These are phyloP conservation scores for Stenurella melanura DNA, from an alignment of 2,888 invertebrate genomes.

Conservation along the genomic window DNA sequence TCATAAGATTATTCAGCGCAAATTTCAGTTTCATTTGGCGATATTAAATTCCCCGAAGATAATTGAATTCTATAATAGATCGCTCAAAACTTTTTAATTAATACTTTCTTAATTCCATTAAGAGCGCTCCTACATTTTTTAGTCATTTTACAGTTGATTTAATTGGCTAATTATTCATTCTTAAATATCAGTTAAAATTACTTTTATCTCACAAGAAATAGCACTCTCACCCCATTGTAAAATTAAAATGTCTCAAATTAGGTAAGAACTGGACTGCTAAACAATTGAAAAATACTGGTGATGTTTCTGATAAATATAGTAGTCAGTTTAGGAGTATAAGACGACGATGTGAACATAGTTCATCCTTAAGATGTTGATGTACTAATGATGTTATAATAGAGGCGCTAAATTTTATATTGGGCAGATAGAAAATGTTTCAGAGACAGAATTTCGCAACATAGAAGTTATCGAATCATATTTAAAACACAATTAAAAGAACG, in stretches of 20 bases:
- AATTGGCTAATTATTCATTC: slow-evolving; percentile 49
- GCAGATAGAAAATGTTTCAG: too few species aligned
- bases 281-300: neutral
- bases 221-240: neutral
- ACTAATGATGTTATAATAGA: too few species aligned
- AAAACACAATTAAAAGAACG: too few species aligned
- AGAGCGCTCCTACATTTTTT: slow-evolving; percentile 33
- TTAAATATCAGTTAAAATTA: neutral
- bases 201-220: neutral
- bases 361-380: too few species aligned
- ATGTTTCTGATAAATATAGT: neutral
- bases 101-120: slow-evolving; percentile 61
- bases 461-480: too few species aligned
- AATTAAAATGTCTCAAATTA: neutral
- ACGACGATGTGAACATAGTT: too few species aligned
- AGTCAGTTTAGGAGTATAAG: neutral
- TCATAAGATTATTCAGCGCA: slow-evolving; percentile 58
- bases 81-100: slow-evolving; percentile 60
- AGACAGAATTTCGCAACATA: too few species aligned
- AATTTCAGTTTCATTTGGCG: slow-evolving; percentile 62
- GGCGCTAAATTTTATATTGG: too few species aligned
- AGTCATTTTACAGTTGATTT: slow-evolving; percentile 46
- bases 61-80: slow-evolving; percentile 58
- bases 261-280: neutral
- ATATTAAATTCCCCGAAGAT: slow-evolving; percentile 60